Percentiles rank a stretch among this genome's conserved stretches.
phyloP scores from a whole-genome alignment of 2,113 vertebrate species.

The Manacus vitellinus region DNA sequence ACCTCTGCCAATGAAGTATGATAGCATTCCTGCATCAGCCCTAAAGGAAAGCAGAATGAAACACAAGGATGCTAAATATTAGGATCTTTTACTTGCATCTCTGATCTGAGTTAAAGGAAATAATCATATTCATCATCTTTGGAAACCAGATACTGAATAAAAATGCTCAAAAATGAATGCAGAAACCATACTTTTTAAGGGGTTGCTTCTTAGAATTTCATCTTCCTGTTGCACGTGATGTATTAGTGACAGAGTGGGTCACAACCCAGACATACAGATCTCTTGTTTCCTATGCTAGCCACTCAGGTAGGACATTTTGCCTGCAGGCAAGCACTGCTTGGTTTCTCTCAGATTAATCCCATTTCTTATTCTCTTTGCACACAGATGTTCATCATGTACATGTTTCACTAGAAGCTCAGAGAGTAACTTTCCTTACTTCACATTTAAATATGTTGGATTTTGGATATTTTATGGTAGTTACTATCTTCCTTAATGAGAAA shows the following conservation, averaged over 20 bases:
- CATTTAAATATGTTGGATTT: not conserved
- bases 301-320: not conserved
- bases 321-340: not conserved
- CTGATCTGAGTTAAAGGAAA: not conserved
- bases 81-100: not conserved
- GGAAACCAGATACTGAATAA: not conserved
- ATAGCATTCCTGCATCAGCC: not conserved
- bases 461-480: not conserved
- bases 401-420: not conserved
- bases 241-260: not conserved
- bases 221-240: not conserved
- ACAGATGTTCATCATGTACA: not conserved
- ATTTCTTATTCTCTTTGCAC: not conserved
- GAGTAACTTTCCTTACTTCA: not conserved
- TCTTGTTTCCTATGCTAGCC: not conserved
- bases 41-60: not conserved
- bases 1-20: not conserved
- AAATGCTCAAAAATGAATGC: not conserved
- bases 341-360: not conserved
- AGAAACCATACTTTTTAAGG: not conserved
- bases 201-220: not conserved
- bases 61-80: not conserved
- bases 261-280: not conserved
- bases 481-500: not conserved
- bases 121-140: not conserved